phyloP scores from a whole-genome alignment of 2,888 invertebrate species.

The Calephelis perditalis region DNA sequence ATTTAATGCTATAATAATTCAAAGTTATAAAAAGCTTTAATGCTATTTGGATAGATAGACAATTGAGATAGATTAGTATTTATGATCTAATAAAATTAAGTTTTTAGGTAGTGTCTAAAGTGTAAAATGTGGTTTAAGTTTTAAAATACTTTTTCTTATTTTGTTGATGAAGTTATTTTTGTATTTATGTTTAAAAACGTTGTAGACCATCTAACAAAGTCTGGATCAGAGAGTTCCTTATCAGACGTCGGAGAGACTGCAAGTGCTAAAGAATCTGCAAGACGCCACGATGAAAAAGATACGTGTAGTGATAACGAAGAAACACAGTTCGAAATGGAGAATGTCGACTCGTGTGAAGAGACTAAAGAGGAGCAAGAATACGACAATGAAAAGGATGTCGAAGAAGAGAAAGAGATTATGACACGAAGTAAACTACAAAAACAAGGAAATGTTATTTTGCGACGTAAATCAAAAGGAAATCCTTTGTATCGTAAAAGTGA shows the following conservation, averaged over 20 bases:
- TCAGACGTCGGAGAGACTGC: constrained; percentile 84
- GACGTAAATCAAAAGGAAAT: constrained; percentile 82
- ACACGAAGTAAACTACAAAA: constrained; percentile 53
- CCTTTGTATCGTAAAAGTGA: constrained; percentile 83
- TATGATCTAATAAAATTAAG: too few species aligned
- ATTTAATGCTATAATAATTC: too few species aligned
- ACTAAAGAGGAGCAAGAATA: constrained; percentile 44
- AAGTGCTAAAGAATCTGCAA: constrained; percentile 84
- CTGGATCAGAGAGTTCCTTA: constrained; percentile 92
- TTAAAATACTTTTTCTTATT: too few species aligned
- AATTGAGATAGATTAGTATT: too few species aligned
- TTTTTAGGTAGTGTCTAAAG: too few species aligned
- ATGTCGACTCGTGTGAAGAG: constrained; percentile 55
- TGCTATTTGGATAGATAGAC: too few species aligned
- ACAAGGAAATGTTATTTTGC: constrained; percentile 76
- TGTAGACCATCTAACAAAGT: constrained; percentile 80
- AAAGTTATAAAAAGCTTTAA: too few species aligned
- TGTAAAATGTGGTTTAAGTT: too few species aligned
- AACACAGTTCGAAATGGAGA: constrained; percentile 36
- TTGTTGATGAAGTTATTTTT: too few species aligned
- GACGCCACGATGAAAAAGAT: constrained; percentile 85
- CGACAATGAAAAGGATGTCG: constrained; percentile 55
- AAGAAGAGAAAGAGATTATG: constrained; percentile 40
- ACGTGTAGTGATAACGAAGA: constrained; percentile 83
- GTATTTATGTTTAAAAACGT: neutral